phyloP scores from a whole-genome alignment of 1,140 invertebrate genomes.

The Pseudachorutes palmiensis region DNA sequence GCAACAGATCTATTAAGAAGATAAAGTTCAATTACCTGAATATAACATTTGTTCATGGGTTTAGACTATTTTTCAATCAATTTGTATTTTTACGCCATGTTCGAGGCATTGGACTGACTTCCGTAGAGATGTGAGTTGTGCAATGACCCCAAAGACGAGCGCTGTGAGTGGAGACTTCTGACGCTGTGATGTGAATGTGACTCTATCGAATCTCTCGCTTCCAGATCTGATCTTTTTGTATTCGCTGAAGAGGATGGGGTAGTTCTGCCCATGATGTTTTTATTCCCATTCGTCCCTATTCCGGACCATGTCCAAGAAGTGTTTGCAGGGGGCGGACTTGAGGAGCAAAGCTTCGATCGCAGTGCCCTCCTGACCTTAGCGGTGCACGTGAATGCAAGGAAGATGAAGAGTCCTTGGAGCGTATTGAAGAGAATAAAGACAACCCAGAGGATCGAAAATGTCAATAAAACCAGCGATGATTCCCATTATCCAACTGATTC shows the following conservation, averaged over 20 bases:
- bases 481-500: slow-evolving; percentile 51
- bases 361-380: slow-evolving; percentile 41
- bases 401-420: slow-evolving; percentile 53
- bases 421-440: slow-evolving; percentile 51
- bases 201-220: slow-evolving; percentile 27
- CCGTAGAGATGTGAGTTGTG: neutral
- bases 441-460: slow-evolving; percentile 45
- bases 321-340: slow-evolving; percentile 3
- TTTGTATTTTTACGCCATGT: slow-evolving; percentile 1
- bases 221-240: slow-evolving; percentile 35
- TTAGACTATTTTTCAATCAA: no score
- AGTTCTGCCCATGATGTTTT: slow-evolving; percentile 26
- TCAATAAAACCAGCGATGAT: slow-evolving; percentile 47
- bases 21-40: no score
- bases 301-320: slow-evolving; percentile 39
- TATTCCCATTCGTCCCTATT: slow-evolving; percentile 26
- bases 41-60: no score
- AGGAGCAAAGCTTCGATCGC: slow-evolving; percentile 24
- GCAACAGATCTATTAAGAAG: no score
- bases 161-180: slow-evolving; percentile 6
- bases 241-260: slow-evolving; percentile 30
- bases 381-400: slow-evolving; percentile 52
- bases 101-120: neutral
- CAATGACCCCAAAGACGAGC: neutral
- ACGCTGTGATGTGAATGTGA: slow-evolving; percentile 15